Evolutionary conservation across 1,140 invertebrate species (phyloP), one percentile per base, ranked within the genome.

Genomic region (Drosophila eugracilis): DNA sequence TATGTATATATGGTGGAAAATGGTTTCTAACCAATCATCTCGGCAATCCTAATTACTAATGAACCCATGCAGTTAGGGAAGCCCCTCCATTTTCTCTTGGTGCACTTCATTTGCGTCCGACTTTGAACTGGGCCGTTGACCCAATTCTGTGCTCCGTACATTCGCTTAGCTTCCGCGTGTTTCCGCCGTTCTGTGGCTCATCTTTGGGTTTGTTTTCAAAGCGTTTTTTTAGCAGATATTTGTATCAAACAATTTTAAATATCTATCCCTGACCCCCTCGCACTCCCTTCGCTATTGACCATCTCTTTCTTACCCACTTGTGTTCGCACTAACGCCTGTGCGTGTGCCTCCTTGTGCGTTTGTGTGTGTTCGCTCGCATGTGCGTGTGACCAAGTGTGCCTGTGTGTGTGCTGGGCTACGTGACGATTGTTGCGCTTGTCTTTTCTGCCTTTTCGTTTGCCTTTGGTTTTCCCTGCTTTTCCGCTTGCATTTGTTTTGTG

Each of bases 121-220:
- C 81, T 85, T 85, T 85, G 81, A 81, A 78, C 52, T 63, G 58
- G 83, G 78, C 63, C 75, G 39, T 86, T 88, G 81, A 86, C 83
- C 81, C 47, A 86, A 55, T 75, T 88, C 50, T 37, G 28, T 6
- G 30, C 17, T 19, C 12, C 39, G 37, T 53, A 47, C 42, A 65
- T 14, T 41, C 12, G 59, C 59, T 19, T 17, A 17, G 57, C 57
- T 65, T 65, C 60, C 60, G 54, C 39, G n/a, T 37, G 53, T 24
- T 22, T 70, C 36, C 28, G 39, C 21, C 32, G 45, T 41, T 47
- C 45, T 45, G 41, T 15, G 37, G 7, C 19, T 36, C 54, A 24
- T 70, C 41, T 63, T 24, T 21, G 22, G 21, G 45, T 34, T 28
- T 17, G 9, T 30, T 36, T 15, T 36, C 15, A 28, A 44, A 30